A percentile compares a stretch with the other conserved stretches of the same genome.
Conservation (phyloP, 1,140 invertebrate species). For the Aethina tumida region DNA sequence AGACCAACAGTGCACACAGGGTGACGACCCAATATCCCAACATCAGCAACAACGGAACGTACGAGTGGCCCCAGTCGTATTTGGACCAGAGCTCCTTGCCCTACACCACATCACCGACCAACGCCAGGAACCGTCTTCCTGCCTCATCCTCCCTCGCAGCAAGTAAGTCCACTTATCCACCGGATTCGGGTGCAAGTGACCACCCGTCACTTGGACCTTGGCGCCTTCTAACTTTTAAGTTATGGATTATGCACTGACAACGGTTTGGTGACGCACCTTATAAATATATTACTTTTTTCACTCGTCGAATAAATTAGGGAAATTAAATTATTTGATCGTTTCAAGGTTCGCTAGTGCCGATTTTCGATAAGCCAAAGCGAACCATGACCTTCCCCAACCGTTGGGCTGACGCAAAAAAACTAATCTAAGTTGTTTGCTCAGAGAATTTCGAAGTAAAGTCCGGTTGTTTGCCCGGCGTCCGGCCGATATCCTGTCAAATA, state of each 20-base stretch:
- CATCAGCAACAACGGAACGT: conserved; percentile 11
- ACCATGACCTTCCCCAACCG: too few species aligned
- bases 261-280: too few species aligned
- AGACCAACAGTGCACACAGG: conserved; percentile 14
- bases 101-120: conserved; percentile 11
- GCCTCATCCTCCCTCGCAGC: conserved; percentile 41
- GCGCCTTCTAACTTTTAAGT: too few species aligned
- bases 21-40: conserved; percentile 4
- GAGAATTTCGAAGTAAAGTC: too few species aligned
- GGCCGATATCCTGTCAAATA: too few species aligned
- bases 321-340: background rate
- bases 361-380: too few species aligned
- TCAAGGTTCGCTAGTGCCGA: too few species aligned
- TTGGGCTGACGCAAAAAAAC: too few species aligned
- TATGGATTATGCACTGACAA: background rate
- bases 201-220: too few species aligned
- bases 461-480: too few species aligned
- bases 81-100: conserved; percentile 10
- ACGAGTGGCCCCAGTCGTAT: conserved; percentile 9
- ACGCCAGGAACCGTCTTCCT: conserved; percentile 23
- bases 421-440: too few species aligned
- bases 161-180: conserved; percentile 34
- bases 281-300: background rate
- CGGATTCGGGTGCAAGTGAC: too few species aligned
- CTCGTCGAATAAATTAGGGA: background rate